Conservation (phyloP, 2,888 invertebrate genomes). For the Hesperia comma region DNA sequence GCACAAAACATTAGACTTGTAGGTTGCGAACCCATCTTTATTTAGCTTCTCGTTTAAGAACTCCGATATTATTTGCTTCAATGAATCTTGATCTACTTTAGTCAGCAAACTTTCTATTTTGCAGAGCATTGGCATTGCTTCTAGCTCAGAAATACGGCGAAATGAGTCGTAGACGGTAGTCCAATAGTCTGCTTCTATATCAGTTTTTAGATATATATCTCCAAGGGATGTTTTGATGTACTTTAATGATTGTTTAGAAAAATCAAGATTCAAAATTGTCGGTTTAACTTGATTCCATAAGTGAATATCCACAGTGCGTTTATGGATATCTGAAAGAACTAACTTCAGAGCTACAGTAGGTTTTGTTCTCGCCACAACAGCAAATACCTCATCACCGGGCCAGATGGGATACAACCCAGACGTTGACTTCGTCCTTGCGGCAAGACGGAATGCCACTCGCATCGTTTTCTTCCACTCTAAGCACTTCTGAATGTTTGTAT, state of each 20-base stretch:
- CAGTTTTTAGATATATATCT: slow-evolving; percentile 45
- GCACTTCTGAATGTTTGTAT: slow-evolving; percentile 47
- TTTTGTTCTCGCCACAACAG: slow-evolving; percentile 46
- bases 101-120: slow-evolving; percentile 50
- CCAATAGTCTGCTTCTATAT: slow-evolving; percentile 56
- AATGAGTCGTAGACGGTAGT: slow-evolving; percentile 49
- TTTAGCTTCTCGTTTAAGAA: slow-evolving; percentile 46
- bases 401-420: too few species aligned
- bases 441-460: slow-evolving; percentile 53
- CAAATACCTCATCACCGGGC: slow-evolving; percentile 47
- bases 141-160: slow-evolving; percentile 41
- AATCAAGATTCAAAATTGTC: slow-evolving; percentile 48
- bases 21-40: slow-evolving; percentile 36
- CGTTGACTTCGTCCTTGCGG: slow-evolving; percentile 47
- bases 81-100: slow-evolving; percentile 46
- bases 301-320: slow-evolving; percentile 44
- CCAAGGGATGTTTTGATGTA: slow-evolving; percentile 36
- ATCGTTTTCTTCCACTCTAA: slow-evolving; percentile 52
- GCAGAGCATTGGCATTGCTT: slow-evolving; percentile 46
- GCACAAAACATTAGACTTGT: slow-evolving; percentile 16
- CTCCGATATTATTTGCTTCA: slow-evolving; percentile 45
- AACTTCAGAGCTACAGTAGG: slow-evolving; percentile 54
- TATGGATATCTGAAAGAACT: slow-evolving; percentile 47
- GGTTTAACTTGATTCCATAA: slow-evolving; percentile 59
- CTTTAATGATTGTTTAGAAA: slow-evolving; percentile 40